phyloP scores from a whole-genome alignment of 2,113 vertebrate genomes.

The Acrocephalus arundinaceus region DNA sequence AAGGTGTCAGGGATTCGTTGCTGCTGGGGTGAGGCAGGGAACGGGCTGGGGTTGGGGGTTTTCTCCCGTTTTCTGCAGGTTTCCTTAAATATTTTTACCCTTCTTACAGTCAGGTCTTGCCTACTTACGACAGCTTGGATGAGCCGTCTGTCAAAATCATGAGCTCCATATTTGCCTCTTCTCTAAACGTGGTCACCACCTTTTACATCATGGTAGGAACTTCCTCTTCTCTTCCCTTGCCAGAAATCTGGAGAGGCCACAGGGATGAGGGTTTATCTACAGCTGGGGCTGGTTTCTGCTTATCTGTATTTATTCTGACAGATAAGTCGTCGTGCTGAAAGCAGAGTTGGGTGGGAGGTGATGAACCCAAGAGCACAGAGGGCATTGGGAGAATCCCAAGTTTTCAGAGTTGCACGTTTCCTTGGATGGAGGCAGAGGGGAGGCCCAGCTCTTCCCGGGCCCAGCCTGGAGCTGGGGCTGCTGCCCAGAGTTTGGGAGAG shows the following conservation, averaged over 20 bases:
- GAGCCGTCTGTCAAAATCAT: slow-evolving; percentile 97
- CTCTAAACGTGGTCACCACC: slow-evolving; percentile 93
- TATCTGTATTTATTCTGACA: slow-evolving; percentile 4
- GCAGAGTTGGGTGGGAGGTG: not conserved
- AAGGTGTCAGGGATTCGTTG: slow-evolving; percentile 30
- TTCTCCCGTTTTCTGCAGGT: not conserved
- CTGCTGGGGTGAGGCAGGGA: not conserved
- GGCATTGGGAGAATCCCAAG: not conserved
- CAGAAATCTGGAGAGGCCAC: not conserved
- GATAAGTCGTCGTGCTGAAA: not conserved
- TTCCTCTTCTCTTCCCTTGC: not conserved
- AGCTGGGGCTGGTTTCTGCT: not conserved
- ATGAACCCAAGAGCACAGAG: not conserved
- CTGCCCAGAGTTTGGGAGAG: not conserved
- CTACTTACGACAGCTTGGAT: slow-evolving; percentile 96
- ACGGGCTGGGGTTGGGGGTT: not conserved
- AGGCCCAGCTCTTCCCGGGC: not conserved
- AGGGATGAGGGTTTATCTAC: not conserved
- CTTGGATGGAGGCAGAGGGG: not conserved
- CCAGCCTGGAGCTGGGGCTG: not conserved
- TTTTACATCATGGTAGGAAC: slow-evolving; percentile 95
- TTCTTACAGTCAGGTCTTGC: slow-evolving; percentile 90
- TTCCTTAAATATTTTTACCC: not conserved
- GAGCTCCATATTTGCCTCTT: slow-evolving; percentile 95
- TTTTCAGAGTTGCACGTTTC: not conserved